phyloP scores from a whole-genome alignment of 1,140 invertebrate genomes.

The Drosophila mayri region DNA sequence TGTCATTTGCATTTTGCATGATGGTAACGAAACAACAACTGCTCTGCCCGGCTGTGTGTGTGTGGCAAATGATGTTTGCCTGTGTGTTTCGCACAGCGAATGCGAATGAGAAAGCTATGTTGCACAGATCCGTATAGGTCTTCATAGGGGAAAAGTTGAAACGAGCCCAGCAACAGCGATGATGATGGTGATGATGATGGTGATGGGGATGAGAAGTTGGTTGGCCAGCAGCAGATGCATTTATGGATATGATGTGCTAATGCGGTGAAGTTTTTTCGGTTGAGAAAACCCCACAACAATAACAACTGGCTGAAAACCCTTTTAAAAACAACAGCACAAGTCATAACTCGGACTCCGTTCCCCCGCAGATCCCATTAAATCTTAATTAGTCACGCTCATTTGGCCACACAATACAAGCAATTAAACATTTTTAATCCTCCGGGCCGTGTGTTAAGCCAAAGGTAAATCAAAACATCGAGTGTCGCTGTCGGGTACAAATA shows the following conservation, averaged over 20 bases:
- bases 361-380: constrained; percentile 37
- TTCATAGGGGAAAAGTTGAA: constrained; percentile 23
- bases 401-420: constrained; percentile 26
- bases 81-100: constrained; percentile 18
- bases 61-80: constrained; percentile 29
- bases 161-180: constrained; percentile 13
- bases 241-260: constrained; percentile 44
- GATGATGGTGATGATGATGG: constrained; percentile 9
- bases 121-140: constrained; percentile 31
- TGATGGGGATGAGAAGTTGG: constrained; percentile 7
- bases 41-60: constrained; percentile 20
- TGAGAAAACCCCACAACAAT: background rate
- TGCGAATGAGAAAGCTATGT: constrained; percentile 25
- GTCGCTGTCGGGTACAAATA: constrained; percentile 31
- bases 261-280: constrained; percentile 21
- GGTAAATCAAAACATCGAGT: constrained; percentile 37
- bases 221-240: constrained; percentile 29
- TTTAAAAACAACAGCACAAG: constrained; percentile 5
- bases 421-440: constrained; percentile 22
- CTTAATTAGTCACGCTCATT: constrained; percentile 41
- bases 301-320: constrained; percentile 3
- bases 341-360: constrained; percentile 9
- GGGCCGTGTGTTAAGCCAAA: background rate
- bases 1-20: constrained; percentile 77
- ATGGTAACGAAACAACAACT: constrained; percentile 50